These are phyloP conservation scores for Lycodopsis pacificus DNA, from an alignment of 2,797 vertebrate genomes.

Conservation along the genomic window DNA sequence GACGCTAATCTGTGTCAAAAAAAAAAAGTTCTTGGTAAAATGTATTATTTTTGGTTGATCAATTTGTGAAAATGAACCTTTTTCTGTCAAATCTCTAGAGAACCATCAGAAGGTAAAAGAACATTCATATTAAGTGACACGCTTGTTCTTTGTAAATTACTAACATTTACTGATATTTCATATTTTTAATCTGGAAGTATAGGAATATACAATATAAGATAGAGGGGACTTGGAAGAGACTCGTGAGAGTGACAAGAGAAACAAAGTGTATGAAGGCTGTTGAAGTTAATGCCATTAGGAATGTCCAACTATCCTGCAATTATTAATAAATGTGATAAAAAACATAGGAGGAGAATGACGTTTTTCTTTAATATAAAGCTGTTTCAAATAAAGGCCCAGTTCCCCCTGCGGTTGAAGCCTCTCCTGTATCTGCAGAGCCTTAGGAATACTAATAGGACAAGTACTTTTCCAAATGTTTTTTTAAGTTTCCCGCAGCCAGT, in stretches of 20 bases:
- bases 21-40: constrained; percentile 24
- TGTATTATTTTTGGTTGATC: constrained; percentile 17
- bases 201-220: too few relatives aligned
- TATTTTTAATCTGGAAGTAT: too few relatives aligned
- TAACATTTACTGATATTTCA: too few relatives aligned
- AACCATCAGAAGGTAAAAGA: neutral
- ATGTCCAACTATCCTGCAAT: neutral
- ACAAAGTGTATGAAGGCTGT: neutral
- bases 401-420: neutral
- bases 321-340: neutral
- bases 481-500: neutral
- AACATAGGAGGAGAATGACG: too few relatives aligned
- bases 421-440: neutral
- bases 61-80: neutral
- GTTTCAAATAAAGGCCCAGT: neutral
- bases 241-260: neutral
- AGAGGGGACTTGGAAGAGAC: neutral
- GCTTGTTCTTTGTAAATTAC: too few relatives aligned
- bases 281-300: neutral
- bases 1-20: constrained; percentile 46
- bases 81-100: neutral
- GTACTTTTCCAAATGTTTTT: neutral
- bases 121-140: neutral
- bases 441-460: neutral
- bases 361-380: neutral